A percentile compares a stretch with the other conserved stretches of the same genome.
Conservation (phyloP, 2,113 vertebrate genomes). For the Myodes glareolus region DNA sequence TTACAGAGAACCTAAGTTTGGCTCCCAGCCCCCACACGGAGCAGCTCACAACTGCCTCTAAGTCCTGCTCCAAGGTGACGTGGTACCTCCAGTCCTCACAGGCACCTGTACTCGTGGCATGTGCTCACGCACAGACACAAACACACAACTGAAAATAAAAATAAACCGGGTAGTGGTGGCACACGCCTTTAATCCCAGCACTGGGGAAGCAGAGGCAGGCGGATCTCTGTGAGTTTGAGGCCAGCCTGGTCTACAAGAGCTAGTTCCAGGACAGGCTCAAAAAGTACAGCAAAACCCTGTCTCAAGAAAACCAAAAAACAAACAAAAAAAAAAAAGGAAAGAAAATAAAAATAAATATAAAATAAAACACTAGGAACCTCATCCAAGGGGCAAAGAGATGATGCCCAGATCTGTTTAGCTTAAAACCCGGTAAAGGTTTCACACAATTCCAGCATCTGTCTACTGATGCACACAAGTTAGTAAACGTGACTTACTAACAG, state of each 20-base stretch:
- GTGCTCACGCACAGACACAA: background rate
- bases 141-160: background rate
- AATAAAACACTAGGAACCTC: conserved; percentile 17
- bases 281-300: too few species aligned
- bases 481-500: background rate
- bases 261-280: too few species aligned
- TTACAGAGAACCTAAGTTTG: background rate
- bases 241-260: too few species aligned
- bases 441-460: background rate
- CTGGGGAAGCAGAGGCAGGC: too few species aligned
- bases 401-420: background rate
- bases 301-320: too few species aligned
- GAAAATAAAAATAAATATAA: background rate
- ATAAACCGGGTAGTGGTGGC: too few species aligned
- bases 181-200: too few species aligned
- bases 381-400: conserved; percentile 24
- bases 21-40: background rate
- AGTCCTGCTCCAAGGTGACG: too few species aligned
- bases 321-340: too few species aligned
- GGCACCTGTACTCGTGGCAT: background rate
- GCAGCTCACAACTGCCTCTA: background rate
- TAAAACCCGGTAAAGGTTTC: conserved; percentile 23
- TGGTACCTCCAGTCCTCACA: background rate
- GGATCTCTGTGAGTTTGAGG: too few species aligned
- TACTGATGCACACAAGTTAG: background rate